phyloP scores from a whole-genome alignment of 2,888 invertebrate genomes.

The Antheraea assamensis region DNA sequence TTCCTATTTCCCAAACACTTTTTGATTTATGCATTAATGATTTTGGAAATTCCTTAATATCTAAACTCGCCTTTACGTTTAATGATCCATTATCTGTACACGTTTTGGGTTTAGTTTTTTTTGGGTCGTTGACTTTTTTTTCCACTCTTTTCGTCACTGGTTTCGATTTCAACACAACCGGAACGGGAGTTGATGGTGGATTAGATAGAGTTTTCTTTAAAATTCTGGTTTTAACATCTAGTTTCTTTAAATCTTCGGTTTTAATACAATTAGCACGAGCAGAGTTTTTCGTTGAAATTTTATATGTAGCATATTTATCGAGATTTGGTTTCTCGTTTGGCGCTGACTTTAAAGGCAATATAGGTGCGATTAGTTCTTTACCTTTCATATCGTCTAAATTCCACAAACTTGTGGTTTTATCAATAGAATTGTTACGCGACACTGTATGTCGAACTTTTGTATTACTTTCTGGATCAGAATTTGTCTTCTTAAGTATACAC shows the following conservation, averaged over 20 bases:
- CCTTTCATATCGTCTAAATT: conserved; percentile 82
- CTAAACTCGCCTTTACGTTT: conserved; percentile 65
- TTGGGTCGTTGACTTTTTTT: conserved; percentile 68
- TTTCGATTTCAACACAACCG: conserved; percentile 74
- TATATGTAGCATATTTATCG: conserved; percentile 79
- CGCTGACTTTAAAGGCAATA: conserved; percentile 62
- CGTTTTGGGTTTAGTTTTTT: conserved; percentile 71
- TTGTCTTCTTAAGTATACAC: conserved; percentile 84
- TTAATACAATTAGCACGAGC: conserved; percentile 67
- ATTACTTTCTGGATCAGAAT: conserved; percentile 71
- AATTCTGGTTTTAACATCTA: conserved; percentile 80
- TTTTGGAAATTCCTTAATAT: conserved; percentile 63
- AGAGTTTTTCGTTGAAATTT: conserved; percentile 71
- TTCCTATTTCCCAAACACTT: conserved; percentile 81
- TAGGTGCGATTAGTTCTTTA: conserved; percentile 71
- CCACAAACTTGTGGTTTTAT: conserved; percentile 83
- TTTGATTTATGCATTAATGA: conserved; percentile 78
- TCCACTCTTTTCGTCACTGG: conserved; percentile 67
- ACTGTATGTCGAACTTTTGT: conserved; percentile 63
- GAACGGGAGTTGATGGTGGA: conserved; percentile 77
- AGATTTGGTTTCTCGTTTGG: conserved; percentile 69
- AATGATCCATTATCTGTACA: conserved; percentile 64
- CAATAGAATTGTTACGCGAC: conserved; percentile 73
- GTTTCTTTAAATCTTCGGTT: conserved; percentile 74
- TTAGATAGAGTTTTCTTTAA: conserved; percentile 80